Percentiles rank a stretch among this genome's conserved stretches.
These are phyloP conservation scores for Phlogophora meticulosa DNA, from an alignment of 2,888 invertebrate genomes.

Conservation along the genomic window DNA sequence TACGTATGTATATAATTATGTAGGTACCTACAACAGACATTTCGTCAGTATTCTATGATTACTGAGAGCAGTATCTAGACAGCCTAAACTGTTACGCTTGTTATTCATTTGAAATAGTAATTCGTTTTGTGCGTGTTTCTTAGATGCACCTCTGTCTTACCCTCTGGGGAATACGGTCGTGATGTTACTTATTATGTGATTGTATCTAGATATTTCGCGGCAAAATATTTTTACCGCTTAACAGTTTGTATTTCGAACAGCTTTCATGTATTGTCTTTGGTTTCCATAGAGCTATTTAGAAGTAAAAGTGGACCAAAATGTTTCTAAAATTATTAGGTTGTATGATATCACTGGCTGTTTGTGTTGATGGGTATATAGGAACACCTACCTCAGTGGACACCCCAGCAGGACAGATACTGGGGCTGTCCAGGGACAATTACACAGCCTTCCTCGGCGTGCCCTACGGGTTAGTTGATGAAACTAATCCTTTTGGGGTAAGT, in stretches of 20 bases:
- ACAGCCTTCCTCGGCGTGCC: constrained; percentile 19
- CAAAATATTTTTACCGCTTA: neutral
- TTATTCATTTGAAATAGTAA: too few species aligned
- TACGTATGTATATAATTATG: too few species aligned
- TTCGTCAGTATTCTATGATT: too few species aligned
- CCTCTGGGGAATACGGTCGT: too few species aligned
- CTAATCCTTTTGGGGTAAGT: constrained; percentile 34
- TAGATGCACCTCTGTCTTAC: too few species aligned
- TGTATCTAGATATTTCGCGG: too few species aligned
- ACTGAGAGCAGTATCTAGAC: too few species aligned
- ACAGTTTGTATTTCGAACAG: constrained; percentile 9
- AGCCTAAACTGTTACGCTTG: too few species aligned
- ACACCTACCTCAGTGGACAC: neutral
- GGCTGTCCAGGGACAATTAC: neutral
- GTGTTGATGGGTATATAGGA: neutral
- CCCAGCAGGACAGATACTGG: constrained; percentile 1
- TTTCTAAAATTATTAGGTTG: constrained; percentile 6
- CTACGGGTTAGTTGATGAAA: constrained; percentile 22
- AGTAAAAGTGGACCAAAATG: constrained; percentile 1
- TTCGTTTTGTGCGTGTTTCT: too few species aligned
- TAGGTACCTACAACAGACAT: too few species aligned
- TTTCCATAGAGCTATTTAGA: neutral
- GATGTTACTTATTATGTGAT: too few species aligned
- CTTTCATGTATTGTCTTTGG: neutral
- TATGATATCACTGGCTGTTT: neutral